Evolutionary conservation across 2,797 vertebrate genomes (phyloP).

Genomic region (Syncerus caffer): DNA sequence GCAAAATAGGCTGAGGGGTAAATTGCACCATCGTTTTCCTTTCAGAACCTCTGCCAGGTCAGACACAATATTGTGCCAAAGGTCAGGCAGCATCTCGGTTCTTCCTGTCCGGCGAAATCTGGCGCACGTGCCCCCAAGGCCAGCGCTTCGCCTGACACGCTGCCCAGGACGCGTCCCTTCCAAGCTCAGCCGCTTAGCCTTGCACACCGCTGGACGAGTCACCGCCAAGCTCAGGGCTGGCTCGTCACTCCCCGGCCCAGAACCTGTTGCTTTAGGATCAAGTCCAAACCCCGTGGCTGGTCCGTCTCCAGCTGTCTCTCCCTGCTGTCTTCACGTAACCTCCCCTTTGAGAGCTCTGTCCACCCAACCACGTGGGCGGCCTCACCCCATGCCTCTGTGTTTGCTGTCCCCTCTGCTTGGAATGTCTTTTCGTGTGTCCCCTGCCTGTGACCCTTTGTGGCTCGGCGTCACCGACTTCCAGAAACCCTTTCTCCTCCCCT

Average conservation of each 20-base stretch:
- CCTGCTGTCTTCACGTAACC: background rate
- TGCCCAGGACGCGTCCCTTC: background rate
- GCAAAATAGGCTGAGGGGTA: background rate
- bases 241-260: background rate
- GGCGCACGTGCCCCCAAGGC: background rate
- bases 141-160: fast-evolving
- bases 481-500: background rate
- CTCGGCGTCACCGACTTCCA: background rate
- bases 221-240: background rate
- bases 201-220: background rate
- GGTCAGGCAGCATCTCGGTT: background rate
- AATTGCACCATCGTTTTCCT: background rate
- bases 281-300: background rate
- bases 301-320: background rate
- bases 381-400: background rate
- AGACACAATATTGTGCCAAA: background rate
- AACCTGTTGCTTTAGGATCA: conserved; percentile 6
- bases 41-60: background rate
- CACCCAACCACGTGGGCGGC: background rate
- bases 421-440: background rate
- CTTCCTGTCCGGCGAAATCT: background rate
- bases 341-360: background rate
- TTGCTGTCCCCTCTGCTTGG: background rate
- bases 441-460: background rate
- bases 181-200: background rate